Evolutionary conservation across 30 jellyfish, hydroid and myxozoan genomes (phyloP).

Genomic region (Catostylus mosaicus): DNA sequence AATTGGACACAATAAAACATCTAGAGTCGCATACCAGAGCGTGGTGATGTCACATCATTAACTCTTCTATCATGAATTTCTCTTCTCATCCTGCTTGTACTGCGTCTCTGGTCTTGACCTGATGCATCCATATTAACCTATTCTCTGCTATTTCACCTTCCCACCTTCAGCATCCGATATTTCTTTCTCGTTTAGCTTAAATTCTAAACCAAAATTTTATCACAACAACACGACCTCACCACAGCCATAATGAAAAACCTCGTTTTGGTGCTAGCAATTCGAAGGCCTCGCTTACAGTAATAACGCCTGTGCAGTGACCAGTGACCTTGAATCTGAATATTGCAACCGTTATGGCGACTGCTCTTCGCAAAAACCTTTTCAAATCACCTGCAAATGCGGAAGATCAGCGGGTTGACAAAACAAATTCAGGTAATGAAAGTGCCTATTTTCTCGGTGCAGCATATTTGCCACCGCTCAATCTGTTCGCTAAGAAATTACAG

Average conservation of each 20-base stretch:
- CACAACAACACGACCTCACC: background rate
- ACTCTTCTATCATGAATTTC: background rate
- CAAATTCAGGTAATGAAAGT: conserved; percentile 48
- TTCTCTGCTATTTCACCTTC: background rate
- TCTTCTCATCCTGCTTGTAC: background rate
- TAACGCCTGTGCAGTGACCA: background rate
- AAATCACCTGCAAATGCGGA: conserved; percentile 39
- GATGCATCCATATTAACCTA: background rate
- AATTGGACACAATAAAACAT: too few relatives aligned
- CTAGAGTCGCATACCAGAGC: background rate
- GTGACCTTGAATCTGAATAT: background rate
- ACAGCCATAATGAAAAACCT: conserved; percentile 1
- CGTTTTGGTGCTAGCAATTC: background rate
- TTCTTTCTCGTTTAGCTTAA: background rate
- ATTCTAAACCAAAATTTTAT: background rate
- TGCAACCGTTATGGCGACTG: conserved; percentile 19
- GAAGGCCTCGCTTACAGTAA: background rate
- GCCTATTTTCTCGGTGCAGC: too few relatives aligned
- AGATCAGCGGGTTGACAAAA: conserved; percentile 9
- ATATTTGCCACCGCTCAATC: background rate
- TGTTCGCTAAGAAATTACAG: too few relatives aligned
- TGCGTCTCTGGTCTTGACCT: background rate
- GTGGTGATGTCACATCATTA: background rate
- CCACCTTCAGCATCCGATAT: background rate
- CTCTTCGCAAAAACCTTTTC: conserved; percentile 50